These are phyloP conservation scores for Chloromyia formosa DNA, from an alignment of 2,888 invertebrate genomes.

Conservation along the genomic window DNA sequence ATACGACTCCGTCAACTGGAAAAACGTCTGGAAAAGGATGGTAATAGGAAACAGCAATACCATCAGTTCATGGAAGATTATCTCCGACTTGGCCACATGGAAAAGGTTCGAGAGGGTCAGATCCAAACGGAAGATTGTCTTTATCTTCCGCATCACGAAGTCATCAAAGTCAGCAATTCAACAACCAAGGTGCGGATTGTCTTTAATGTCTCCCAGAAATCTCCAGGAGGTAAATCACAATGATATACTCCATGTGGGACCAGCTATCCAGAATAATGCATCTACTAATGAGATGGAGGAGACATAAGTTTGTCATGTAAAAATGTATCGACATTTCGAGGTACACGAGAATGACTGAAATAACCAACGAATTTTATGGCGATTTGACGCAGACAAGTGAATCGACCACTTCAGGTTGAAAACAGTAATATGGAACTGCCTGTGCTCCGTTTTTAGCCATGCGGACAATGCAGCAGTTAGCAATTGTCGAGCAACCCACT, in stretches of 20 bases:
- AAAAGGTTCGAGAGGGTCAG: not conserved
- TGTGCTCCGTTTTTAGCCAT: too few relatives aligned
- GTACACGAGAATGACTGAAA: conserved; percentile 37
- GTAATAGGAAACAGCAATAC: too few relatives aligned
- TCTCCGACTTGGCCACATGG: conserved; percentile 51
- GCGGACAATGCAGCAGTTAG: not conserved
- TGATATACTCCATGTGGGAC: conserved; percentile 9
- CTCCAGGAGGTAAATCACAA: not conserved
- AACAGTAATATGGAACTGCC: too few relatives aligned
- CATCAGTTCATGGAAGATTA: conserved; percentile 53
- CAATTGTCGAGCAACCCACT: conserved; percentile 17
- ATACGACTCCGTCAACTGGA: too few relatives aligned
- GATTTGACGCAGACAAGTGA: conserved; percentile 31
- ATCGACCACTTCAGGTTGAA: too few relatives aligned
- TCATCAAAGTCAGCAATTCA: too few relatives aligned
- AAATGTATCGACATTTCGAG: conserved; percentile 49
- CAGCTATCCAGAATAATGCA: conserved; percentile 21
- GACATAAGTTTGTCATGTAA: conserved; percentile 25
- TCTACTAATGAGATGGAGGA: conserved; percentile 19
- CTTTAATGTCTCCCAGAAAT: too few relatives aligned
- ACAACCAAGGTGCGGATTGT: too few relatives aligned
- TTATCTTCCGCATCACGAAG: too few relatives aligned
- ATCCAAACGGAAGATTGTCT: conserved; percentile 6
- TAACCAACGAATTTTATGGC: conserved; percentile 40
- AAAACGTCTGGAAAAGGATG: too few relatives aligned